Percentiles rank a stretch among this genome's conserved stretches.
Evolutionary conservation across 2,797 vertebrate species (phyloP).

Genomic region (Malacoraja senta): DNA sequence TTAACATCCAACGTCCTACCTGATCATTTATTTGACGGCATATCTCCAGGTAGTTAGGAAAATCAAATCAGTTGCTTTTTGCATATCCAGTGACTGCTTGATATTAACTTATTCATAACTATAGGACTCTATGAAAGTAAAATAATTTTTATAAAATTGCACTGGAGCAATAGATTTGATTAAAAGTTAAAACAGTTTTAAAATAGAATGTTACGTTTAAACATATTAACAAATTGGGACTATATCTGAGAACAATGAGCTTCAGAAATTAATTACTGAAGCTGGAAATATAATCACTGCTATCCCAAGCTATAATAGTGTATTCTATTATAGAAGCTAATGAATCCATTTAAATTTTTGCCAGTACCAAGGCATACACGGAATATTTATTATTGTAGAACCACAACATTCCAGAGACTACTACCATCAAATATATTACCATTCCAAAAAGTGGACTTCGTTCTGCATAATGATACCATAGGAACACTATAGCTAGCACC

Average conservation of each 20-base stretch:
- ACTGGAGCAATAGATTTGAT: neutral
- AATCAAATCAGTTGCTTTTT: conserved; percentile 20
- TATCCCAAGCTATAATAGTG: neutral
- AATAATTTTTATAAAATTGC: neutral
- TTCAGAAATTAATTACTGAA: neutral
- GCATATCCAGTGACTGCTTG: conserved; percentile 5
- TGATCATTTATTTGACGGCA: conserved; percentile 25
- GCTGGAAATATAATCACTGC: neutral
- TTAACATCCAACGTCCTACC: neutral
- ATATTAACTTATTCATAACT: conserved; percentile 26
- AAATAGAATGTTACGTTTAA: neutral
- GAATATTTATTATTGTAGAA: neutral
- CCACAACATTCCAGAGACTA: conserved; percentile 14
- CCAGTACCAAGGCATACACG: neutral
- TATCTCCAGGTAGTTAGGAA: neutral
- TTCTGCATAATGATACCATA: neutral
- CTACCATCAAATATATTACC: neutral
- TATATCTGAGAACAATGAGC: neutral
- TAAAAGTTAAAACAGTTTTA: neutral
- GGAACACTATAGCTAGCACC: neutral
- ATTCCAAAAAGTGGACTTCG: neutral
- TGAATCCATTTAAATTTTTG: neutral
- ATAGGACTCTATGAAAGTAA: conserved; percentile 28
- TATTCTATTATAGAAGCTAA: neutral
- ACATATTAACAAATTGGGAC: neutral